Evolutionary conservation across 2,113 vertebrate genomes (phyloP).

Genomic region (Sylvia atricapilla): DNA sequence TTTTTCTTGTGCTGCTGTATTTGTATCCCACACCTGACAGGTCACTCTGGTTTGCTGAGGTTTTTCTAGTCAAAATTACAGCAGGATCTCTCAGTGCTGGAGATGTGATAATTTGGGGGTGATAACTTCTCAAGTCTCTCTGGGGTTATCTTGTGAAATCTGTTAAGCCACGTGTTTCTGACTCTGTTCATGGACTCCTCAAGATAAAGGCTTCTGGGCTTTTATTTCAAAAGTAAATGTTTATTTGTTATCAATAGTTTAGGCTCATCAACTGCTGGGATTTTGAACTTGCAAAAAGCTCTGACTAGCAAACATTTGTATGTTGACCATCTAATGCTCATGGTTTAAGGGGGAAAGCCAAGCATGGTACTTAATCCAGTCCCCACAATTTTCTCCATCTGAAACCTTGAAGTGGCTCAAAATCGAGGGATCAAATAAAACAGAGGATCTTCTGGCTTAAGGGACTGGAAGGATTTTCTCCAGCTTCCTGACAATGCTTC

Average conservation of each 20-base stretch:
- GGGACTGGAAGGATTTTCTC: slow-evolving; percentile 67
- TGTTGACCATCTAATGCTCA: slow-evolving; percentile 11
- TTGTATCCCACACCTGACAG: not conserved
- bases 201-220: not conserved
- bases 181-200: slow-evolving; percentile 8
- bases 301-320: slow-evolving; percentile 11
- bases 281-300: slow-evolving; percentile 11
- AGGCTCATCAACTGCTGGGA: not conserved
- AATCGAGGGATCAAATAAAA: slow-evolving; percentile 34
- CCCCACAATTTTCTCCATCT: slow-evolving; percentile 16
- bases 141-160: not conserved
- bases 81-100: not conserved
- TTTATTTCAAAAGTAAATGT: not conserved
- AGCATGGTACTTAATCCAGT: slow-evolving; percentile 44
- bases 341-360: slow-evolving; percentile 56
- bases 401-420: slow-evolving; percentile 33
- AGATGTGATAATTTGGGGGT: not conserved
- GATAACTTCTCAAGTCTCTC: not conserved
- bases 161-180: not conserved
- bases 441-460: slow-evolving; percentile 61
- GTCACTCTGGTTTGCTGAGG: not conserved
- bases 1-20: not conserved
- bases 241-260: slow-evolving; percentile 23
- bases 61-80: not conserved
- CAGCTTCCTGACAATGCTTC: slow-evolving; percentile 7